These are phyloP conservation scores for Entomobrya proxima DNA, from an alignment of 2,888 invertebrate genomes.

Conservation along the genomic window DNA sequence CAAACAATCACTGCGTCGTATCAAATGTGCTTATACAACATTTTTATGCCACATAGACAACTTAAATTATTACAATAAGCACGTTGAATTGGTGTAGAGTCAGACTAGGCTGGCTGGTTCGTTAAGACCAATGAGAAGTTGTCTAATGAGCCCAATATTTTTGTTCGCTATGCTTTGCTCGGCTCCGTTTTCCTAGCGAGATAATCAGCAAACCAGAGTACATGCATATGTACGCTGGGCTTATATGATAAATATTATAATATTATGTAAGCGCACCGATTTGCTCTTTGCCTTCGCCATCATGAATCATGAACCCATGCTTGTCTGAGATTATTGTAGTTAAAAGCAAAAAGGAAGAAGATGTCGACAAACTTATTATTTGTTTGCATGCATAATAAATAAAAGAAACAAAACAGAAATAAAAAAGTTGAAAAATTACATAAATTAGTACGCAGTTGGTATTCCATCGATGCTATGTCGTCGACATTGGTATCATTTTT, in stretches of 20 bases:
- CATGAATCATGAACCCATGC: conserved; percentile 32
- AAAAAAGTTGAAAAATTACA: conserved; percentile 29
- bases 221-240: too few relatives aligned
- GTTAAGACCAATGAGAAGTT: conserved; percentile 53
- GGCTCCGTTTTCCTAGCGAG: not conserved
- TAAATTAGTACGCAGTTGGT: conserved; percentile 10
- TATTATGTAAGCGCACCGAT: not conserved
- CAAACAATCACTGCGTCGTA: conserved; percentile 15
- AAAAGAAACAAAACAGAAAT: not conserved
- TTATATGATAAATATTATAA: too few relatives aligned
- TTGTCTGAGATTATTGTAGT: not conserved
- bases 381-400: conserved; percentile 39
- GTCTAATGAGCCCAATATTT: conserved; percentile 49
- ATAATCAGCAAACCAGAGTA: not conserved
- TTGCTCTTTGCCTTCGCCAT: not conserved
- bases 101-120: conserved; percentile 35
- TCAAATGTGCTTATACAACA: not conserved
- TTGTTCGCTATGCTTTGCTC: not conserved
- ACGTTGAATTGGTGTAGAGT: conserved; percentile 6
- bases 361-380: conserved; percentile 54
- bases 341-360: conserved; percentile 23
- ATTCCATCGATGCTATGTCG: too few relatives aligned
- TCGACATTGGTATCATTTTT: too few relatives aligned
- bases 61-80: not conserved
- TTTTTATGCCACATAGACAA: not conserved